Base-by-base conservation (phyloP, 1,140 invertebrate genomes). In the Nautilus pompilius region DNA sequence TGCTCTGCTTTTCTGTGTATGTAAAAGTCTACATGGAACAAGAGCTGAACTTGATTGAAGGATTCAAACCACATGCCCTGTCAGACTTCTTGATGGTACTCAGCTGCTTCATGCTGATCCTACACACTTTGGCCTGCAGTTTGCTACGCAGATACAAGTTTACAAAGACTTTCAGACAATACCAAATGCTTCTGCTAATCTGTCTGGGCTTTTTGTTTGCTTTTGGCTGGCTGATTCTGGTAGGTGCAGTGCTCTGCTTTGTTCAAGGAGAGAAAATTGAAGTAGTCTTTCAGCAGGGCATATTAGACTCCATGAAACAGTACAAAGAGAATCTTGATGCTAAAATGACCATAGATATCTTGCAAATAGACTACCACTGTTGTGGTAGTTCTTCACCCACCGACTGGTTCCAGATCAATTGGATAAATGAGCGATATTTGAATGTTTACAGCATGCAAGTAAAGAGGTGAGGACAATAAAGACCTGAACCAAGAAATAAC, bases 391-490 rank as follows among this genome's bases (percentile, higher is more conserved):
- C 33, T 2, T 59, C 60, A 34, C 74, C 72, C 57, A 67, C 57
- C 20, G 75, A 80, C 59, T 80, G 76, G 76, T 80, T 76, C 54
- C 10, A 28, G n/a, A 41, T 72, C 2, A 33, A 60, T 8, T 79
- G 77, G 77, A 68, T 77, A 5, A 60, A 67, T 29, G 46, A 66
- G 20, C 61, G 66, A 8, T 72, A 64, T 55, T 8, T 72, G 6
- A 56, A 67, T 54, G 15, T 55, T 4, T 34, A 63, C 5, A 28
- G 57, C 30, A n/a, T 29, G 51, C 29, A 56, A 8, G 49, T 63
- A 13, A 63, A 60, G 58, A 48, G 41, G 66, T 67, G 41, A 17
- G 53, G 8, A 41, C 36, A 41, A n/a, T 41, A n/a, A n/a, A n/a
- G n/a, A n/a, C n/a, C n/a, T n/a, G n/a, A n/a, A n/a, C n/a, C n/a